Evolutionary conservation across 2,113 vertebrate species (phyloP), one percentile per base, ranked within the genome.

Genomic region (Salvelinus fontinalis): DNA sequence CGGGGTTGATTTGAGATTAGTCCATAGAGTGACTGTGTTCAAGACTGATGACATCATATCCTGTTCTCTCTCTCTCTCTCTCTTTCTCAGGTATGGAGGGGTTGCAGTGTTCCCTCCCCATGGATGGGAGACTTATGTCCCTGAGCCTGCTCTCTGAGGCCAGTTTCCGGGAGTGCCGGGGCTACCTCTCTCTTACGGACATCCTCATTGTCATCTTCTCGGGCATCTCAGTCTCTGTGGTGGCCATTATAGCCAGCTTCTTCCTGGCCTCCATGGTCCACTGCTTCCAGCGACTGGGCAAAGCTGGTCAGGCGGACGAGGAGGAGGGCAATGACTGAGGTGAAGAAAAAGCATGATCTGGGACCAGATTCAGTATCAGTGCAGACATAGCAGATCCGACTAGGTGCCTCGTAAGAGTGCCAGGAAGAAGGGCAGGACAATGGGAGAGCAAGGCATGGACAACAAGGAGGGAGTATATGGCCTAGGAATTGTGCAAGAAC

Each of bases 201-300:
- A 95, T 96, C 83, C 91, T 97, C 12, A 95, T 98, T 77, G 96
- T 98, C 90, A 95, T 97, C 89, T 98, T 98, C 89, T 97, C 97
- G 0, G 97, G 97, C 1, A 95, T 97, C 0, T 95, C 92, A 0
- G 96, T 97, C 76, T 98, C 96, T 54, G 93, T 97, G 0, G 96
- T 92, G 0, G 96, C 96, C 81, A 98, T 98, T 69, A 89, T 95
- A 6, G 94, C 95, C 74, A 98, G 96, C 90, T 98, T 98, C 90
- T 94, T 97, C 87, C 88, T 98, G 79, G 97, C 96, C 34, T 96
- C 95, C 0, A 93, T 95, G 34, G 96, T 97, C 51, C 95, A 97
- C 88, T 98, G 96, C 82, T 96, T 97, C 93, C 96, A 97, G 71
- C 92, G 94, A 57, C 84, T 89, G 73, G 95, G 95, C 67, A 91